Percentiles rank a stretch among this genome's conserved stretches.
Conservation (phyloP, 2,113 vertebrate species). For the Atractosteus spatula region DNA sequence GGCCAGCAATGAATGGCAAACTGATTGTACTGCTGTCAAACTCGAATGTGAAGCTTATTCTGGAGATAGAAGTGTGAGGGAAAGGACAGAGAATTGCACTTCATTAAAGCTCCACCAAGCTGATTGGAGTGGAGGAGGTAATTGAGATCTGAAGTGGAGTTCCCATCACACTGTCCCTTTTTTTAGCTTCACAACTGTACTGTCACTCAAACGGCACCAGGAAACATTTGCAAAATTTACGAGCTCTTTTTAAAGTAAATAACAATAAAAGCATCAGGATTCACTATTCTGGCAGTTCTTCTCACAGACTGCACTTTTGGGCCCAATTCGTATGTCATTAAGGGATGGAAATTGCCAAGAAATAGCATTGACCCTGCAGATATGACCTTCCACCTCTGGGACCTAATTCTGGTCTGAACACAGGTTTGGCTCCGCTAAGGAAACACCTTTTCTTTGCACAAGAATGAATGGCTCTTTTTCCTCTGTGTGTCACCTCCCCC, state of each 20-base stretch:
- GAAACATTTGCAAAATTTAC: slow-evolving; percentile 82
- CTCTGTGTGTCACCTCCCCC: slow-evolving; percentile 75
- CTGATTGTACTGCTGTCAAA: slow-evolving; percentile 99
- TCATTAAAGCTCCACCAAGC: slow-evolving; percentile 99
- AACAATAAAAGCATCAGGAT: slow-evolving; percentile 79
- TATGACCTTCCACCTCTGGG: slow-evolving; percentile 79
- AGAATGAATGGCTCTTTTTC: slow-evolving; percentile 79
- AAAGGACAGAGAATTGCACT: slow-evolving; percentile 94
- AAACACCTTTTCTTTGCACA: slow-evolving; percentile 79
- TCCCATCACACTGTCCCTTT: slow-evolving; percentile 92
- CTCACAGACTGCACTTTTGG: slow-evolving; percentile 80
- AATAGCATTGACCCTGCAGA: slow-evolving; percentile 82
- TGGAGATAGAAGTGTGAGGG: slow-evolving; percentile 90
- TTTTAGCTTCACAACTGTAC: slow-evolving; percentile 74
- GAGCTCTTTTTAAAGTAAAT: slow-evolving; percentile 72
- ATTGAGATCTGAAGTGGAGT: slow-evolving; percentile 99
- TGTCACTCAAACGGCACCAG: slow-evolving; percentile 76
- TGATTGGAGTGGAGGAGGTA: slow-evolving; percentile 99
- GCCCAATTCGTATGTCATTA: slow-evolving; percentile 83
- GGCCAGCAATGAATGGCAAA: slow-evolving; percentile 97
- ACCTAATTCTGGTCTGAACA: slow-evolving; percentile 77
- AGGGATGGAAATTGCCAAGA: slow-evolving; percentile 80
- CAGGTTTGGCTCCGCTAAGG: slow-evolving; percentile 77
- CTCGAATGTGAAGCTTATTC: slow-evolving; percentile 97
- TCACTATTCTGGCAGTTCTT: slow-evolving; percentile 82